A percentile compares a stretch with the other conserved stretches of the same genome.
Evolutionary conservation across 2,888 invertebrate genomes (phyloP).

Genomic region (Catonia carolina): DNA sequence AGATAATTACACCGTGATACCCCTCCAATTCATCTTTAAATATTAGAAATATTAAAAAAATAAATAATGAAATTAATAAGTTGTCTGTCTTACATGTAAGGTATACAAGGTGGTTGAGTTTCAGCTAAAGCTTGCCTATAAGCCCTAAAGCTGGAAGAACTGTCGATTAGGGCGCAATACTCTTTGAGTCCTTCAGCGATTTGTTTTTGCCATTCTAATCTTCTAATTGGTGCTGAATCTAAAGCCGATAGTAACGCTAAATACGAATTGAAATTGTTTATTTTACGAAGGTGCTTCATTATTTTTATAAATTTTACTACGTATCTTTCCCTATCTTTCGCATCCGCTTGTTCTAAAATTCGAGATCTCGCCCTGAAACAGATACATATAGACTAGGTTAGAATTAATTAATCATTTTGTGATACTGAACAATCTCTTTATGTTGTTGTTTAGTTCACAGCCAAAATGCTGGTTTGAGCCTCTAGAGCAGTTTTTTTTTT

Average conservation of each 20-base stretch:
- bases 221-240: constrained; percentile 87
- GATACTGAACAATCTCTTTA: too few relatives aligned
- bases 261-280: constrained; percentile 98
- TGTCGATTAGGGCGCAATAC: constrained; percentile 93
- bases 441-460: too few relatives aligned
- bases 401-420: too few relatives aligned
- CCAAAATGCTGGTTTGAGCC: too few relatives aligned
- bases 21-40: too few relatives aligned
- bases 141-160: constrained; percentile 95
- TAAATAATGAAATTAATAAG: constrained; percentile 3
- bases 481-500: too few relatives aligned
- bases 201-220: constrained; percentile 90
- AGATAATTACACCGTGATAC: too few relatives aligned
- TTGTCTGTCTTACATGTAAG: constrained; percentile 87
- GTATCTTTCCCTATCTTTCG: constrained; percentile 92
- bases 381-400: too few relatives aligned
- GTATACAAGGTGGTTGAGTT: constrained; percentile 96
- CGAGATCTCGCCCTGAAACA: constrained; percentile 75
- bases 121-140: constrained; percentile 91
- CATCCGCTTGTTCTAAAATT: constrained; percentile 84
- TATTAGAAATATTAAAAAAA: too few relatives aligned
- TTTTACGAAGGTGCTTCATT: constrained; percentile 93
- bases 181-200: constrained; percentile 88
- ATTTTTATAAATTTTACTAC: constrained; percentile 95
- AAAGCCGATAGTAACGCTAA: constrained; percentile 92